Evolutionary conservation across 2,113 vertebrate genomes (phyloP).

Genomic region (Pseudonaja textilis): DNA sequence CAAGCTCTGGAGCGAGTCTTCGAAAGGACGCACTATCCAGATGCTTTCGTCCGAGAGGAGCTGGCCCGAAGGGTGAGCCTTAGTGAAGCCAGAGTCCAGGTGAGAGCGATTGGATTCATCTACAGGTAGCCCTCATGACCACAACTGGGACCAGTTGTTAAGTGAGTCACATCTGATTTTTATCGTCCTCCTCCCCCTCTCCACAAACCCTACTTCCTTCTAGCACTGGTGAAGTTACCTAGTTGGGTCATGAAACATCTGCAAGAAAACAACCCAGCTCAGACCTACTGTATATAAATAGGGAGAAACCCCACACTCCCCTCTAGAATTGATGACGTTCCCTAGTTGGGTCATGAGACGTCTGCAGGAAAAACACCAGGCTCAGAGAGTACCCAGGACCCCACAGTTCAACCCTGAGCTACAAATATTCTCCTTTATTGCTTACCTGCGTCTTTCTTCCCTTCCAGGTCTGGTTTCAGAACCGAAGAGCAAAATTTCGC

Average conservation of each 20-base stretch:
- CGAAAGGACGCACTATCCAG: constrained; percentile 79
- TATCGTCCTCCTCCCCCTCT: no score
- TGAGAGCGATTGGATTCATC: constrained; percentile 45
- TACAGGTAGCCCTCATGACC: not conserved
- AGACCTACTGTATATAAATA: no score
- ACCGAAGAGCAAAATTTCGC: constrained; percentile 81
- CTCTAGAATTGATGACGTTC: not conserved
- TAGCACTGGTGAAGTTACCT: not conserved
- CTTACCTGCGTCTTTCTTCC: rapidly evolving
- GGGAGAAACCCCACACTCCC: no score
- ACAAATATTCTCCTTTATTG: not conserved
- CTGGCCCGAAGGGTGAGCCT: constrained; percentile 78
- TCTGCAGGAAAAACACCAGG: not conserved
- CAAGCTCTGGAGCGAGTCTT: constrained; percentile 82
- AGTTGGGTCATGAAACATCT: not conserved
- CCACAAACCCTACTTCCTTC: not conserved
- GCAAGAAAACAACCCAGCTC: no score
- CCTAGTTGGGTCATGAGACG: not conserved
- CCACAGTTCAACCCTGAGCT: not conserved
- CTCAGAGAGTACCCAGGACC: not conserved
- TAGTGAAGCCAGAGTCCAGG: constrained; percentile 82
- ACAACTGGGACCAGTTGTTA: not conserved
- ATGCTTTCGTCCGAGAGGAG: constrained; percentile 80
- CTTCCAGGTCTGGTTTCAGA: constrained; percentile 83
- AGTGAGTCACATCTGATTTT: not conserved